These are phyloP conservation scores for Ophioninae sp. DNA, from an alignment of 2,888 invertebrate species.

Conservation along the genomic window DNA sequence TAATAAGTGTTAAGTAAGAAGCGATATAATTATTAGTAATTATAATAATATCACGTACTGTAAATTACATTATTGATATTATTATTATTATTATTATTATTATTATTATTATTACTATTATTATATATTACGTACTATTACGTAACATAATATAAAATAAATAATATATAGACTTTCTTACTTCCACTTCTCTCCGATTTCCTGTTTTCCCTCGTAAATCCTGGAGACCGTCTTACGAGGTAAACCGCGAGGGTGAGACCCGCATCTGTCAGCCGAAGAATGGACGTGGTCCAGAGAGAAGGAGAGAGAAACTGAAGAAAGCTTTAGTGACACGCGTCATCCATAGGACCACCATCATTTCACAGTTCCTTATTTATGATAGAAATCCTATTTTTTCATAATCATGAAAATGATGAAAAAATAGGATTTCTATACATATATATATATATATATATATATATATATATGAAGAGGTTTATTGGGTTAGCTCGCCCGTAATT, in stretches of 20 bases:
- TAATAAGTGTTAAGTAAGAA: too few relatives aligned
- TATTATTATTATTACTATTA: too few relatives aligned
- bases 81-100: too few relatives aligned
- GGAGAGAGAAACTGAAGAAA: background rate
- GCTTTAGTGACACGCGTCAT: slow-evolving; percentile 41
- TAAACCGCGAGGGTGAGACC: background rate
- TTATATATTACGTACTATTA: too few relatives aligned
- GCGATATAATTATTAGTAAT: too few relatives aligned
- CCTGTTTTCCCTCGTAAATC: slow-evolving; percentile 6
- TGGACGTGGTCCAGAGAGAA: background rate
- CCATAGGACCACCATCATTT: slow-evolving; percentile 37
- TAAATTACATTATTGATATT: too few relatives aligned
- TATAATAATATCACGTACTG: too few relatives aligned
- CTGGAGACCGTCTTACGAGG: background rate
- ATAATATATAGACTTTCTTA: too few relatives aligned
- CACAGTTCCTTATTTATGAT: background rate
- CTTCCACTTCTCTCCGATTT: background rate
- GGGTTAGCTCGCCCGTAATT: background rate
- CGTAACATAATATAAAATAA: too few relatives aligned
- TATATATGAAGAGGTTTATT: background rate
- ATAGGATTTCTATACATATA: too few relatives aligned
- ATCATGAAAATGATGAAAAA: too few relatives aligned
- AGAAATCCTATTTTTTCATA: background rate
- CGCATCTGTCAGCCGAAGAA: slow-evolving; percentile 18
- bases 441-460: too few relatives aligned